Evolutionary conservation across 2,797 vertebrate genomes (phyloP), one percentile per base, ranked within the genome.

Genomic region (Odontamblyopus lacepedii): DNA sequence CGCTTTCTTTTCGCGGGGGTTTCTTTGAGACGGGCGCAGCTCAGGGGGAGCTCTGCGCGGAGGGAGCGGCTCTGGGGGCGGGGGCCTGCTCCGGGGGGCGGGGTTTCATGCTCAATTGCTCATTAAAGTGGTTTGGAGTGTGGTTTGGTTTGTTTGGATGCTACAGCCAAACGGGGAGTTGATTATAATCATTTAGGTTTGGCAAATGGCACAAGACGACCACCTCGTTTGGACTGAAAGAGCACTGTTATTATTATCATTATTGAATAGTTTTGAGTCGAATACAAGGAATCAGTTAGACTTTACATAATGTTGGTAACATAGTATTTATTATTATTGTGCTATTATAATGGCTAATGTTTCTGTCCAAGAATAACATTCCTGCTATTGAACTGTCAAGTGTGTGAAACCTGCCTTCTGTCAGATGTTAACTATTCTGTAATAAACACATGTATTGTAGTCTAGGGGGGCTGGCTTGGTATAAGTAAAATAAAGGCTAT

Each of bases 41-140:
- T 75, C 26, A 56, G 59, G 80, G 82, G 67, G 85, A 72, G 81
- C 69, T 76, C 29, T 55, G 60, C 8, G 64, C 60, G 70, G 27
- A 63, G 71, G 63, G 12, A 67, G 38, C 41, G 23, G 13, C 2
- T 81, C 88, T 88, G 69, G 9, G 80, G 90, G 91, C 74, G 90
- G 82, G 35, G 12, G 84, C 57, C 6, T 6, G 26, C 26, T 30
- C n/a, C 65, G 71, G 72, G 72, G 77, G 88, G 85, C 79, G 83
- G 44, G 71, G 67, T 32, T 79, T 12, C 63, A 30, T 67, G 11
- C 26, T 74, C 29, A 62, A 48, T 69, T 60, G 4, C n/a, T 73
- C 32, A 55, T 53, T 69, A 1, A 69, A 35, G 63, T 30, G 63
- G 63, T 48, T 11, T 65, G 63, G 44, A 65, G 63, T 18, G 57